Conservation (phyloP, 2,113 vertebrate genomes). For the Grammomys surdaster region DNA sequence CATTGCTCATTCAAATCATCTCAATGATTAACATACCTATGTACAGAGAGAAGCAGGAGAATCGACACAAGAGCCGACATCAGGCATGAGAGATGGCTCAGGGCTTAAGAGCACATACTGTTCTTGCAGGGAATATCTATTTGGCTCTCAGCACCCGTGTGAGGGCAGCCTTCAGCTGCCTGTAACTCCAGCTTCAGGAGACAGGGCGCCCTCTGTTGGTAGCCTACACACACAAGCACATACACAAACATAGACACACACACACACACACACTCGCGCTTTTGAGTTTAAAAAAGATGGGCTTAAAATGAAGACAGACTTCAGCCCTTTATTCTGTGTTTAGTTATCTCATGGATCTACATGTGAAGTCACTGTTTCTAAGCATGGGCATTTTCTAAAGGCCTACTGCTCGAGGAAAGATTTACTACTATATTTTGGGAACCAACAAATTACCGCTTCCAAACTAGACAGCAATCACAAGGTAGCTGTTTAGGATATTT, state of each 20-base stretch:
- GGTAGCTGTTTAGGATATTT: neutral
- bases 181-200: neutral
- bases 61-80: neutral
- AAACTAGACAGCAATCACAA: neutral
- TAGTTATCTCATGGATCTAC: neutral
- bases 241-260: neutral
- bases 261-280: neutral
- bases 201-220: neutral
- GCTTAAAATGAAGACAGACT: too few species aligned
- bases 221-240: too few species aligned
- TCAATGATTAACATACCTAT: too few species aligned
- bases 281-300: neutral
- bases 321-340: neutral
- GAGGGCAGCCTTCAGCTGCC: neutral
- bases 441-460: neutral
- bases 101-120: neutral
- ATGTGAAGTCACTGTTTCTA: neutral
- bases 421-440: neutral
- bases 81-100: neutral
- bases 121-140: neutral
- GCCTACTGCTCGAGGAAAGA: neutral
- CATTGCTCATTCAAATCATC: neutral
- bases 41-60: neutral
- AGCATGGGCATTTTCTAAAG: neutral
- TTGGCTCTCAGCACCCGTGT: neutral